phyloP scores from a whole-genome alignment of 2,113 vertebrate species.

The Oostethus manadensis region DNA sequence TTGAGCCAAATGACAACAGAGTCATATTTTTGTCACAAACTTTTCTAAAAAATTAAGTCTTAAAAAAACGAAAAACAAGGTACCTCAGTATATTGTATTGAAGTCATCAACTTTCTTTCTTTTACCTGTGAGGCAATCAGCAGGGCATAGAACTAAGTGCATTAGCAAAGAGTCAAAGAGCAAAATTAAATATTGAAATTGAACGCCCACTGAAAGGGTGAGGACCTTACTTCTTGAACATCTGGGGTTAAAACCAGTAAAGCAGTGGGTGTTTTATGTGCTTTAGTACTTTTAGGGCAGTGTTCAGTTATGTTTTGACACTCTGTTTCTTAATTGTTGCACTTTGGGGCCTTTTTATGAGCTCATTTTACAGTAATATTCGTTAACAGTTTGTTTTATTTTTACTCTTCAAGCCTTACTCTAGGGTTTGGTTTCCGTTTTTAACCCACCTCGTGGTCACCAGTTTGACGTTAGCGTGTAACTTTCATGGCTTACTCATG shows the following conservation, averaged over 20 bases:
- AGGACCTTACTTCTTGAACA: constrained; percentile 11
- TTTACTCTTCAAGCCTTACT: neutral
- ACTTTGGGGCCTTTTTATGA: constrained; percentile 9
- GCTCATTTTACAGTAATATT: constrained; percentile 18
- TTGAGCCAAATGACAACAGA: too few species aligned
- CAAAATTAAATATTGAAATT: too few species aligned
- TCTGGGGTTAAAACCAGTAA: constrained; percentile 14
- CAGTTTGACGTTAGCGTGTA: neutral
- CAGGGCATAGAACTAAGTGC: too few species aligned
- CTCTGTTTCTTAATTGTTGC: constrained; percentile 12
- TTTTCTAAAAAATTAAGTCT: too few species aligned
- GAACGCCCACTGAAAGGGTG: constrained; percentile 1
- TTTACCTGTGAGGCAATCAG: too few species aligned
- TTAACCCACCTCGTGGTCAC: constrained; percentile 21
- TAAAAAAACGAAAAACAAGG: too few species aligned
- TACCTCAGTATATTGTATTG: too few species aligned
- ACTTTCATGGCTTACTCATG: constrained; percentile 16
- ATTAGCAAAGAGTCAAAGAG: too few species aligned
- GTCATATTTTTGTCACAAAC: too few species aligned
- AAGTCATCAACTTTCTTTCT: too few species aligned
- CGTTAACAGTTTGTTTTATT: constrained; percentile 15
- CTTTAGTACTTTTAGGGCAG: constrained; percentile 21
- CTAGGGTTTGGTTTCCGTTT: constrained; percentile 17
- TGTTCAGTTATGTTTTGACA: constrained; percentile 5
- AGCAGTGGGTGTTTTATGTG: constrained; percentile 32